Conservation (phyloP, 2,113 vertebrate genomes). For the Istiophorus platypterus region DNA sequence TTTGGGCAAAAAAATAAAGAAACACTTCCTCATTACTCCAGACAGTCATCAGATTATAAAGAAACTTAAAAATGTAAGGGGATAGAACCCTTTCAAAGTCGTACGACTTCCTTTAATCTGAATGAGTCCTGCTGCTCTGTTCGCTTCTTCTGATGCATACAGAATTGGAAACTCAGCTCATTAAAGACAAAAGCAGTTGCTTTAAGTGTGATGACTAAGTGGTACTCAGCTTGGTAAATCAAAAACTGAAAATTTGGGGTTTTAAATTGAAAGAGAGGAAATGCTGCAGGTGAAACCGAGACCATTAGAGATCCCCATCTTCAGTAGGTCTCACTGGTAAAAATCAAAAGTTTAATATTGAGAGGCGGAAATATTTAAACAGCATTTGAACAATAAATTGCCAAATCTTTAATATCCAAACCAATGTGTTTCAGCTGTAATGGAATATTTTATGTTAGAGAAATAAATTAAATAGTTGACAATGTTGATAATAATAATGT, state of each 20-base stretch:
- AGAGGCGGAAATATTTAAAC: neutral
- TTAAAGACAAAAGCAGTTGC: slow-evolving; percentile 50
- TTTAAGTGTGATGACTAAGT: slow-evolving; percentile 52
- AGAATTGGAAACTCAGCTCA: slow-evolving; percentile 50
- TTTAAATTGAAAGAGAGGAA: neutral
- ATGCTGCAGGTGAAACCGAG: neutral
- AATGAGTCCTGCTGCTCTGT: slow-evolving; percentile 39
- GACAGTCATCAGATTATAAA: slow-evolving; percentile 30
- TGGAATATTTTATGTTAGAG: neutral
- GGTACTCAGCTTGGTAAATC: slow-evolving; percentile 21
- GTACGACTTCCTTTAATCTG: slow-evolving; percentile 40
- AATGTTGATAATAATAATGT: too few species aligned
- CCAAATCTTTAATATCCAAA: neutral
- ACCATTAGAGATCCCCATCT: neutral
- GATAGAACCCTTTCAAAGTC: slow-evolving; percentile 5
- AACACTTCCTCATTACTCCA: neutral
- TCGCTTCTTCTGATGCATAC: slow-evolving; percentile 38
- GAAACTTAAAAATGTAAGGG: neutral
- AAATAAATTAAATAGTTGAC: too few species aligned
- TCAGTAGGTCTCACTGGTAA: neutral
- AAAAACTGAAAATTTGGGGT: slow-evolving; percentile 27
- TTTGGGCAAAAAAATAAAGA: slow-evolving; percentile 7
- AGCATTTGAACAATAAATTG: neutral
- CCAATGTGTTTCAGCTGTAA: neutral
- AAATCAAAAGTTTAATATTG: too few species aligned